Evolutionary conservation across 2,888 invertebrate genomes (phyloP), one percentile per base, ranked within the genome.

Genomic region (Fabriciana adippe): DNA sequence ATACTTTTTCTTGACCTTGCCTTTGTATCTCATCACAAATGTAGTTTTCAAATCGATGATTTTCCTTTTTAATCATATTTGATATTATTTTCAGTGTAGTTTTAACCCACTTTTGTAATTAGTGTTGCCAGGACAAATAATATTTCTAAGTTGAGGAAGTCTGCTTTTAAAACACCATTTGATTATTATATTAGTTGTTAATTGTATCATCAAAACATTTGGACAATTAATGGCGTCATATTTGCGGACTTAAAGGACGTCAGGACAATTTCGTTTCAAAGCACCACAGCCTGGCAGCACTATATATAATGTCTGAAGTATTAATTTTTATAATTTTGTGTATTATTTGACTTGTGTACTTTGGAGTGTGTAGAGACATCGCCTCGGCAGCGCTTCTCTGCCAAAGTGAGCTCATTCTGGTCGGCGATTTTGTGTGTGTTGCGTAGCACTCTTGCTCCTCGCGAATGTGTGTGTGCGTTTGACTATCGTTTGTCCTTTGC

Each of bases 391-490:
- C 77, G 76, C 79, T 70, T 75, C 75, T 73, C 71, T 72, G 71
- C 67, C 73, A 71, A 73, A 76, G 76, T 75, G 76, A 89, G 92
- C 90, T 92, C 91, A 88, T 73, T 83, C 92, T 92, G 92, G 92
- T 89, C 92, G 91, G 88, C 86, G 90, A 88, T 90, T 75, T 88
- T 89, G 92, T 92, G 89, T 89, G 90, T 89, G 88, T 88, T 59
- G 86, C 79, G 87, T 82, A 83, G 85, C 86, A 79, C 81, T 81
- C 83, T 82, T 79, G 85, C 84, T 82, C 84, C 82, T 79, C 82
- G 76, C 79, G 78, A 76, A 73, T 79, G 82, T 79, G 81, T 82
- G 81, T 76, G 80, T 79, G 76, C 81, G 87, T 84, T 86, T 85
- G 86, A 86, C 87, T 82, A 79, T 79, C 81, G 90, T 87, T 83